A percentile compares a stretch with the other conserved stretches of the same genome.
phyloP scores from a whole-genome alignment of 2,797 vertebrate genomes.

The Sitta carolinensis region DNA sequence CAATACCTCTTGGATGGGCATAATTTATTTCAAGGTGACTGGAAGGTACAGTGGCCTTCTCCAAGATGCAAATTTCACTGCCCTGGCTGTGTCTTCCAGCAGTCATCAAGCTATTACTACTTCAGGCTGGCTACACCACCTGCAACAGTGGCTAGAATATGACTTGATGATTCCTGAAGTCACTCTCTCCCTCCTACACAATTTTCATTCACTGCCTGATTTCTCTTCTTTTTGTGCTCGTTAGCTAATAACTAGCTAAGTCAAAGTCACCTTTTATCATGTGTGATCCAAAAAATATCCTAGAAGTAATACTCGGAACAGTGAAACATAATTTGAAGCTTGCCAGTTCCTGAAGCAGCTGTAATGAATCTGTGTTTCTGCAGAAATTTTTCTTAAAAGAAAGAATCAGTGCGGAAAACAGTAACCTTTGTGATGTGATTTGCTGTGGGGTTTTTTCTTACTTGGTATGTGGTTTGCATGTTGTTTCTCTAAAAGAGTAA shows the following conservation, averaged over 20 bases:
- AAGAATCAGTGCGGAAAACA: not conserved
- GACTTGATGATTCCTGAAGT: not conserved
- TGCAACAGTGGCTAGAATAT: not conserved
- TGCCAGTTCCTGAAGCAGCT: not conserved
- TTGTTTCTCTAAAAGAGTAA: not conserved
- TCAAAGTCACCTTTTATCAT: not conserved
- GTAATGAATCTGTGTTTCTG: not conserved
- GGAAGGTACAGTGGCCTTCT: not conserved
- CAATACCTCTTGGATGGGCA: not conserved
- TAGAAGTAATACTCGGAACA: not conserved
- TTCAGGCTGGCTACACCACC: not conserved
- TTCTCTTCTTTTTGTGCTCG: not conserved
- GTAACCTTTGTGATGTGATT: not conserved
- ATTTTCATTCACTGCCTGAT: not conserved
- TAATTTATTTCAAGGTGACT: not conserved
- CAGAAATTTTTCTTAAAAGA: not conserved
- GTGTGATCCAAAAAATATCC: not conserved
- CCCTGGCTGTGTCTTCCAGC: not conserved
- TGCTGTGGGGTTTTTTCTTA: not conserved
- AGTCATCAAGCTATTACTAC: not conserved
- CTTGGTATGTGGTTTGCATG: not conserved
- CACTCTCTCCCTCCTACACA: not conserved
- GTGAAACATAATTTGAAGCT: not conserved
- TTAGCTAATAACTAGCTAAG: conserved; percentile 4
- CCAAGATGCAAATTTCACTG: not conserved